Evolutionary conservation across 2,797 vertebrate genomes (phyloP).

Genomic region (Enteromius thamalakanensis): DNA sequence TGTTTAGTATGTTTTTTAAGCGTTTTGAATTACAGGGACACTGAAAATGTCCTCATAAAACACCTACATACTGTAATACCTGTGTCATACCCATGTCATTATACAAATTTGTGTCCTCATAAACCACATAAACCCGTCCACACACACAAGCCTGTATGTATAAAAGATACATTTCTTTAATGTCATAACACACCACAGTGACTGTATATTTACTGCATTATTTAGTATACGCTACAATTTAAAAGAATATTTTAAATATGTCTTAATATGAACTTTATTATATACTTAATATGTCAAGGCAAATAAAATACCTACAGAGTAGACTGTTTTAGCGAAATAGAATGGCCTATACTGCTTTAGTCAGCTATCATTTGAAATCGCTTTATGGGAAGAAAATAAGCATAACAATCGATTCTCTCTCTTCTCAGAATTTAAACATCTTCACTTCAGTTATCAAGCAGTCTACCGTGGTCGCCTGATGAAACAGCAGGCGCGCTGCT

Average conservation of each 20-base stretch:
- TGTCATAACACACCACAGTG: too few relatives aligned
- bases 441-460: conserved; percentile 10
- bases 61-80: too few relatives aligned
- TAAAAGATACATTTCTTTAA: too few relatives aligned
- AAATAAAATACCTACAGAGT: background rate
- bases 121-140: too few relatives aligned
- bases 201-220: too few relatives aligned
- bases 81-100: too few relatives aligned
- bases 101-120: too few relatives aligned
- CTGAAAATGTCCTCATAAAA: too few relatives aligned
- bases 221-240: background rate
- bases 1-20: too few relatives aligned
- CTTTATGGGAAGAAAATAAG: background rate
- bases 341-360: background rate
- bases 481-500: background rate
- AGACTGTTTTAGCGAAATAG: background rate
- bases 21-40: too few relatives aligned
- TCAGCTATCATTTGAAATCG: background rate
- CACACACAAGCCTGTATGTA: too few relatives aligned
- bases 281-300: background rate
- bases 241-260: background rate
- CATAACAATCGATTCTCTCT: conserved; percentile 7
- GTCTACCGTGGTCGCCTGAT: background rate
- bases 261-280: background rate
- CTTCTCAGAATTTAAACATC: background rate